Evolutionary conservation across 1,140 invertebrate genomes (phyloP), one percentile per base, ranked within the genome.

Genomic region (Tetramorium simillimum): DNA sequence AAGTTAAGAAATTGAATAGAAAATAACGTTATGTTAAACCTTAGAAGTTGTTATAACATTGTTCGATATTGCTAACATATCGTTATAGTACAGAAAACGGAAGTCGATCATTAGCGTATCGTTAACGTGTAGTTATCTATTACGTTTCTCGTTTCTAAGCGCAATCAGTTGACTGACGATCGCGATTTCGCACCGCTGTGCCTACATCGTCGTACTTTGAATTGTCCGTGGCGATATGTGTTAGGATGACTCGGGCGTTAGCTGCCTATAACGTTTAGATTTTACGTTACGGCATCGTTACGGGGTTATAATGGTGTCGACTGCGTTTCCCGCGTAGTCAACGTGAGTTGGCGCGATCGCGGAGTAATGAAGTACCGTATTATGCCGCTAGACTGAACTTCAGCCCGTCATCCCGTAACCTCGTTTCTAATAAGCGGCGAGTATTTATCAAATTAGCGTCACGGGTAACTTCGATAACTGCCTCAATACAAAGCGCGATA

Each of bases 401-500:
- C 46, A 63, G 28, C 86, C 51, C 51, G 49, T 63, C 85, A 62
- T 49, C 18, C 21, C 37, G 53, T 75, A 77, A 84, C 78, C 70
- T 89, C 65, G 56, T 86, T 81, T 67, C 62, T 87, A 87, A 89
- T 82, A 84, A 87, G 78, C 75, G 63, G 72, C 58, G 69, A 80
- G 67, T 76, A 76, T 76, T 58, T 87, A 75, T 89, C 86, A 70
- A 75, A 80, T 87, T 87, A 87, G 60, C 86, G 67, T 87, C 80
- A 80, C 77, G 16, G 40, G 78, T 63, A 87, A 84, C 78, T 87
- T 84, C 49, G 85, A 37, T 84, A 85, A 85, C 69, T 85, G 70
- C 43, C 46, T 85, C 86, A 49, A 58, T 85, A 65, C 77, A 80
- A 69, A 84, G 80, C 69, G 33, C 80, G 69, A 73, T 73, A 84